These are phyloP conservation scores for Atrina japonica DNA, from an alignment of 2,888 invertebrate genomes.

Conservation along the genomic window DNA sequence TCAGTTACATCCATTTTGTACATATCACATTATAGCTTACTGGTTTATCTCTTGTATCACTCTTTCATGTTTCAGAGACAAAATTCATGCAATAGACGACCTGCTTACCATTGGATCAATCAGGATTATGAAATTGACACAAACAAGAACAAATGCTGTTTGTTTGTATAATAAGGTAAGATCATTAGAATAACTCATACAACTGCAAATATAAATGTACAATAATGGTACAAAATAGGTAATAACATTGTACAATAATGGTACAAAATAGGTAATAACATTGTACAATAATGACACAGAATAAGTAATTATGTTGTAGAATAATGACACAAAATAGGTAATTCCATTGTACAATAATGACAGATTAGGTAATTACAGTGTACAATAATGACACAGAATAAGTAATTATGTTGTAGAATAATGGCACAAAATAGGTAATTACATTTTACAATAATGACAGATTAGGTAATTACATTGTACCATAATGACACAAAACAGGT, in stretches of 20 bases:
- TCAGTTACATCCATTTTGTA: too few relatives aligned
- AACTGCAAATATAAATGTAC: not conserved
- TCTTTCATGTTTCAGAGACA: too few relatives aligned
- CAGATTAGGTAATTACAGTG: not conserved
- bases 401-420: not conserved
- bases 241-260: too few relatives aligned
- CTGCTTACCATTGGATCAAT: constrained; percentile 90
- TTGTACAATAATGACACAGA: not conserved
- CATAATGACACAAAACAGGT: not conserved
- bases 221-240: too few relatives aligned
- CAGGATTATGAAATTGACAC: constrained; percentile 84
- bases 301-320: not conserved
- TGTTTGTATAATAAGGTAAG: constrained; percentile 80
- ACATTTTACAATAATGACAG: not conserved
- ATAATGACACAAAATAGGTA: too few relatives aligned
- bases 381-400: not conserved
- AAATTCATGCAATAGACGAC: constrained; percentile 89
- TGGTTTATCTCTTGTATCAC: too few relatives aligned
- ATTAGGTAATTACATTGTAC: not conserved
- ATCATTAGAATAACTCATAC: constrained; percentile 3
- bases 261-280: not conserved
- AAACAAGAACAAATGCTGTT: constrained; percentile 75
- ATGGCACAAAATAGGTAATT: too few relatives aligned
- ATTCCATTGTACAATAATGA: too few relatives aligned
- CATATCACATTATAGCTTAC: too few relatives aligned